Evolutionary conservation across 2,797 vertebrate species (phyloP).

Genomic region (Pangasius larnaudii): DNA sequence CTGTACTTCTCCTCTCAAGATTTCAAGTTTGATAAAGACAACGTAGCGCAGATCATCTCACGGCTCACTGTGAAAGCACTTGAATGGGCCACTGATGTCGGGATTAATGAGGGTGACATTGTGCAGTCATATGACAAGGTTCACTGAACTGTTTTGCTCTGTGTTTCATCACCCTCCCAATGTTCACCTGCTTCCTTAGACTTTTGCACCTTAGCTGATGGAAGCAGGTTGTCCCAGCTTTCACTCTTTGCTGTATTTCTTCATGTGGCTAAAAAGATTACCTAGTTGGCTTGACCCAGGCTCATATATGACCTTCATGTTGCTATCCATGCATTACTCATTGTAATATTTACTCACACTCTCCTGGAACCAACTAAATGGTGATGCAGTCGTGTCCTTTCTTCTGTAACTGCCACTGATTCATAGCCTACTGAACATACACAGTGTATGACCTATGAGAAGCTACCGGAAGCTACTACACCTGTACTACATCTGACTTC

Average conservation of each 20-base stretch:
- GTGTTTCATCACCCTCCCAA: neutral
- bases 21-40: slow-evolving; percentile 4
- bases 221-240: neutral
- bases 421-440: neutral
- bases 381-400: neutral
- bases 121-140: slow-evolving; percentile 22
- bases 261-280: neutral
- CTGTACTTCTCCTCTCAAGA: neutral
- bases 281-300: neutral
- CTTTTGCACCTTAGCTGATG: neutral
- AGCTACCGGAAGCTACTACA: neutral
- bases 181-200: neutral
- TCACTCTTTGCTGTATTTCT: neutral
- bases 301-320: neutral
- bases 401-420: neutral
- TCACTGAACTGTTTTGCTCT: neutral
- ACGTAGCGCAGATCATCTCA: neutral
- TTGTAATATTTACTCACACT: neutral
- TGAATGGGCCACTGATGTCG: neutral
- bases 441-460: neutral
- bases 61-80: neutral
- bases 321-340: neutral
- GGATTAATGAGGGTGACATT: neutral
- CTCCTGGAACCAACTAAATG: neutral
- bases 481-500: neutral